Conservation (phyloP, 2,888 invertebrate genomes). For the Tipula lateralis region DNA sequence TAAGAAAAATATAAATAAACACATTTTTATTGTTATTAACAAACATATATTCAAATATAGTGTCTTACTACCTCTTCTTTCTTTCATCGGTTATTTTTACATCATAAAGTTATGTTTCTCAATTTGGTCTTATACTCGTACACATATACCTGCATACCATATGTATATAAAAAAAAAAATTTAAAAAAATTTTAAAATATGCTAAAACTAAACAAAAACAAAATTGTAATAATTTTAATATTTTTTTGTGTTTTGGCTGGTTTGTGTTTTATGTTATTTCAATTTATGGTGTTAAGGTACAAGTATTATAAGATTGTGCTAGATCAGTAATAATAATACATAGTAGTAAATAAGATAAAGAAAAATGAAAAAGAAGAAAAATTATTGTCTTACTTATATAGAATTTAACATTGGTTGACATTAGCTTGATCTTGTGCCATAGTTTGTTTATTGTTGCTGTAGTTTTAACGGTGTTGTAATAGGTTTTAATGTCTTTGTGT, state of each 20-base stretch:
- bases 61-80: not conserved
- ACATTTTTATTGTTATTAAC: not conserved
- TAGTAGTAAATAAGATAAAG: not conserved
- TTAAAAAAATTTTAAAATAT: not conserved
- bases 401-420: conserved; percentile 11
- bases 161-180: not conserved
- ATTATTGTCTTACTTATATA: conserved; percentile 24
- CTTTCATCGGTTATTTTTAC: too few species aligned
- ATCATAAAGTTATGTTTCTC: not conserved
- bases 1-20: not conserved
- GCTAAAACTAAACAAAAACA: not conserved
- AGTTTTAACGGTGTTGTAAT: not conserved
- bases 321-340: conserved; percentile 9
- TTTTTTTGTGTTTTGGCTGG: conserved; percentile 2
- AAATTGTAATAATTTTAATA: not conserved
- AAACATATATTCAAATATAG: not conserved
- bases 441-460: not conserved
- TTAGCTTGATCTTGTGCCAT: not conserved
- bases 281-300: conserved; percentile 15
- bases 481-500: not conserved
- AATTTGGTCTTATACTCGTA: conserved; percentile 4
- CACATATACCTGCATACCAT: too few species aligned
- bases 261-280: conserved; percentile 13
- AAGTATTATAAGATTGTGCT: not conserved
- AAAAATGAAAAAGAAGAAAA: not conserved